Percentiles rank a stretch among this genome's conserved stretches.
These are phyloP conservation scores for Diceros bicornis DNA, from an alignment of 2,797 vertebrate genomes.

Conservation along the genomic window DNA sequence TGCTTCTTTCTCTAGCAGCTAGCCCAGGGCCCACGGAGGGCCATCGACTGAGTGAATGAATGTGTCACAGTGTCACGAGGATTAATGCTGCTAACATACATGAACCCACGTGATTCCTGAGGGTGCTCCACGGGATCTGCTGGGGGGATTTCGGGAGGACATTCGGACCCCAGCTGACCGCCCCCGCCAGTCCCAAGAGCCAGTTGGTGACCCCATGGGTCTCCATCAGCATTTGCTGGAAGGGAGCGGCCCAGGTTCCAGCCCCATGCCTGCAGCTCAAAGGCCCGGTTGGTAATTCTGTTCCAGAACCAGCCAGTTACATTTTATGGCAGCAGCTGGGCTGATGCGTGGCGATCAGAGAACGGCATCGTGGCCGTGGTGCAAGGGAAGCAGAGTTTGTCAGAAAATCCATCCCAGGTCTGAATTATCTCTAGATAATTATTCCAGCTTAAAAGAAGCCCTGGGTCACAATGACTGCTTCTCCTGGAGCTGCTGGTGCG, in stretches of 20 bases:
- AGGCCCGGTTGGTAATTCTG: not conserved
- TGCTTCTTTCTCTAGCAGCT: too few species aligned
- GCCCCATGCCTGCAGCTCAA: not conserved
- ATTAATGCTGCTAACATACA: too few species aligned
- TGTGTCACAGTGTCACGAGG: not conserved
- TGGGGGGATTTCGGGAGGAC: too few species aligned
- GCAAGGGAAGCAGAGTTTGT: constrained; percentile 59
- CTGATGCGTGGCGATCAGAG: constrained; percentile 52
- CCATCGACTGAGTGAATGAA: too few species aligned
- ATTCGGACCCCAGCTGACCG: too few species aligned
- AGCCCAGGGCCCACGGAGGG: too few species aligned
- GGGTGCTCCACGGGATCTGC: too few species aligned
- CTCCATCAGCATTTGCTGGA: too few species aligned
- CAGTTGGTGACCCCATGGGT: not conserved
- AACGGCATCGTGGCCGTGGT: constrained; percentile 69
- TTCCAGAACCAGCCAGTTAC: too few species aligned
- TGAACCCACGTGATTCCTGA: too few species aligned
- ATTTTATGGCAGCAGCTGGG: constrained; percentile 71
- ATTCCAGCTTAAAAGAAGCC: not conserved
- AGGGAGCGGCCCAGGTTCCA: not conserved
- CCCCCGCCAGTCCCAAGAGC: not conserved
- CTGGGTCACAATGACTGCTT: too few species aligned
- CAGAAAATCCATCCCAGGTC: constrained; percentile 63
- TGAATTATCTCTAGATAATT: constrained; percentile 25
- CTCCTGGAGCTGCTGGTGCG: not conserved